A percentile compares a stretch with the other conserved stretches of the same genome.
These are phyloP conservation scores for Lophotriccus pileatus DNA, from an alignment of 2,797 vertebrate species.

Conservation along the genomic window DNA sequence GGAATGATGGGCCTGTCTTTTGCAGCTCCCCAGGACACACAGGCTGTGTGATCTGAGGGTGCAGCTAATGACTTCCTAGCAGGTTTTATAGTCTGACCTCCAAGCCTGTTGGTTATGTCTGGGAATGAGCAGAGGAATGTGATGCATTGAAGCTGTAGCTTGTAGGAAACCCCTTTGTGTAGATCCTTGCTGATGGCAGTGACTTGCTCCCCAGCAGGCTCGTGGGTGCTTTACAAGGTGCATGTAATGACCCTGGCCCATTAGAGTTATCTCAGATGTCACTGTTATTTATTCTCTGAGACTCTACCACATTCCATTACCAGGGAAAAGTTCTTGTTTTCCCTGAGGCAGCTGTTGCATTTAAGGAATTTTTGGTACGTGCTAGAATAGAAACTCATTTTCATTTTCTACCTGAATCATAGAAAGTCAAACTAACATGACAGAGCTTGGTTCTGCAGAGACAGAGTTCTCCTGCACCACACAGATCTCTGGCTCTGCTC, in stretches of 20 bases:
- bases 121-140: not conserved
- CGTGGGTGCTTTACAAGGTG: not conserved
- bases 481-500: not conserved
- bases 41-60: not conserved
- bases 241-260: not conserved
- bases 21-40: accelerated
- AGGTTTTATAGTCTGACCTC: not conserved
- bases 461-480: not conserved
- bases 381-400: slow-evolving; percentile 15
- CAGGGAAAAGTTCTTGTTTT: not conserved
- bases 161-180: not conserved
- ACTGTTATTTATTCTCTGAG: slow-evolving; percentile 4
- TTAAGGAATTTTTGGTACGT: not conserved
- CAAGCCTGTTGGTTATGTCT: not conserved
- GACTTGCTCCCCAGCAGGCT: not conserved
- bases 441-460: not conserved
- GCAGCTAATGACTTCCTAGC: not conserved
- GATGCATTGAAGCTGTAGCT: not conserved
- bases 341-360: not conserved
- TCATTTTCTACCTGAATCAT: slow-evolving; percentile 5
- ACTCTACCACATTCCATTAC: not conserved
- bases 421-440: not conserved
- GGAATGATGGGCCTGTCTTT: not conserved
- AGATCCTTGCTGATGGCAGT: not conserved
- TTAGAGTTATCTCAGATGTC: not conserved